These are phyloP conservation scores for Pontoporia blainvillei DNA, from an alignment of 2,113 vertebrate species.

Conservation along the genomic window DNA sequence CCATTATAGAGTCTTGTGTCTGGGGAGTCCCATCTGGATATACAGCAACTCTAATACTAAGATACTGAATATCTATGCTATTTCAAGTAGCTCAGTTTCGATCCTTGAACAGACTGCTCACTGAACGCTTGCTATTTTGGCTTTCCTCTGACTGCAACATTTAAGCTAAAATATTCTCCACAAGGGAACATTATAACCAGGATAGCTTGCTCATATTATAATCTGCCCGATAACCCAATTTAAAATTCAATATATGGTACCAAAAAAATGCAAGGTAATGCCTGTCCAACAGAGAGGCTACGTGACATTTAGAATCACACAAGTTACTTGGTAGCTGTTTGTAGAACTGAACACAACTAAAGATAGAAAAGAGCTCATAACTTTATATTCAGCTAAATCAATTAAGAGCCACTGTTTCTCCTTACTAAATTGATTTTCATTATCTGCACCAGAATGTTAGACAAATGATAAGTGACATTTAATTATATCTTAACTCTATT, in stretches of 20 bases:
- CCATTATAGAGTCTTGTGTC: not conserved
- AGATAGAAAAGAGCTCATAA: not conserved
- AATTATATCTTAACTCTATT: conserved; percentile 8
- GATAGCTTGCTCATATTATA: not conserved
- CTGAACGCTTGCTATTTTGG: not conserved
- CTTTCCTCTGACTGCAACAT: not conserved
- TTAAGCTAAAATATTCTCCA: conserved; percentile 13
- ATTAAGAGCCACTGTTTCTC: not conserved
- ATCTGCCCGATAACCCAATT: not conserved
- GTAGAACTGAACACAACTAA: not conserved
- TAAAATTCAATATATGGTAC: not conserved
- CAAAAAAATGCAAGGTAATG: not conserved
- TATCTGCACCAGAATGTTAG: not conserved
- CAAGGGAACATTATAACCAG: not conserved
- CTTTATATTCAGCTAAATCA: conserved; percentile 8
- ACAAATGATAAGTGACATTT: conserved; percentile 27
- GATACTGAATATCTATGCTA: not conserved
- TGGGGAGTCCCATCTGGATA: not conserved
- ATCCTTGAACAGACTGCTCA: not conserved
- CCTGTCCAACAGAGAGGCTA: not conserved
- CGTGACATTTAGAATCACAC: not conserved
- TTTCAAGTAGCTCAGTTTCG: not conserved
- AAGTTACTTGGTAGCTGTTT: not conserved
- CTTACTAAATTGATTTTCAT: conserved; percentile 37
- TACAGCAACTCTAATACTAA: not conserved